Percentiles rank a stretch among this genome's conserved stretches.
Evolutionary conservation across 2,888 invertebrate genomes (phyloP).

Genomic region (Perizoma affinitatum): DNA sequence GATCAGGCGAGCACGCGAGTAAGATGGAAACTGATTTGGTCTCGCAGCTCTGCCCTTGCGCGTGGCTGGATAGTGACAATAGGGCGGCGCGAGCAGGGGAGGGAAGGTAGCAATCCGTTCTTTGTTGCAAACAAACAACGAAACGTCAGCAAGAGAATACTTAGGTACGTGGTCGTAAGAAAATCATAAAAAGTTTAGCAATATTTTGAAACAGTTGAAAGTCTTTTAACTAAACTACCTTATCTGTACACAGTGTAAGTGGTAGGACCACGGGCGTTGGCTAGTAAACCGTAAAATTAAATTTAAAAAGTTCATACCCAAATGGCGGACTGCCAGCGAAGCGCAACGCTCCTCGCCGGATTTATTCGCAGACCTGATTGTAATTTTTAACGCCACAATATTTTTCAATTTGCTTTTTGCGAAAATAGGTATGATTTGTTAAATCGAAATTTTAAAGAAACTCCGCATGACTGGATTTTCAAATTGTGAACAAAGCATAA

Average conservation of each 20-base stretch:
- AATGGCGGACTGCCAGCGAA: slow-evolving; percentile 39
- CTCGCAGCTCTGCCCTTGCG: no score
- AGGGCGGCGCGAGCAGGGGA: no score
- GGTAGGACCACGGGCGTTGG: slow-evolving; percentile 20
- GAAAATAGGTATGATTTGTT: slow-evolving; percentile 28
- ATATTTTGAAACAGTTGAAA: not conserved
- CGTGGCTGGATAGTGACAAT: no score
- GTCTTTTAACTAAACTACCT: not conserved
- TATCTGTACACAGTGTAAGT: slow-evolving; percentile 16
- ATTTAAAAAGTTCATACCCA: slow-evolving; percentile 41
- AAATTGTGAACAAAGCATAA: slow-evolving; percentile 8
- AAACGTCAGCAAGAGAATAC: no score
- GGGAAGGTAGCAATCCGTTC: no score
- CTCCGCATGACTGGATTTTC: slow-evolving; percentile 3
- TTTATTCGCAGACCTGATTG: slow-evolving; percentile 39
- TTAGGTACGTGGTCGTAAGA: not conserved
- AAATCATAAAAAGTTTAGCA: not conserved
- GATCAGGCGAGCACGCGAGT: no score
- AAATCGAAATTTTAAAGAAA: slow-evolving; percentile 28
- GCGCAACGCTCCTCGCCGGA: slow-evolving; percentile 33
- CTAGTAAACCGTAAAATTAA: slow-evolving; percentile 37
- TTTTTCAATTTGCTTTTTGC: slow-evolving; percentile 42
- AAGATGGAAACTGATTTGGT: no score
- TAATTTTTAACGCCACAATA: slow-evolving; percentile 43
- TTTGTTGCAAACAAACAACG: no score